Percentiles rank a stretch among this genome's conserved stretches.
Conservation (phyloP, 2,113 vertebrate species). For the Xerus inauris region DNA sequence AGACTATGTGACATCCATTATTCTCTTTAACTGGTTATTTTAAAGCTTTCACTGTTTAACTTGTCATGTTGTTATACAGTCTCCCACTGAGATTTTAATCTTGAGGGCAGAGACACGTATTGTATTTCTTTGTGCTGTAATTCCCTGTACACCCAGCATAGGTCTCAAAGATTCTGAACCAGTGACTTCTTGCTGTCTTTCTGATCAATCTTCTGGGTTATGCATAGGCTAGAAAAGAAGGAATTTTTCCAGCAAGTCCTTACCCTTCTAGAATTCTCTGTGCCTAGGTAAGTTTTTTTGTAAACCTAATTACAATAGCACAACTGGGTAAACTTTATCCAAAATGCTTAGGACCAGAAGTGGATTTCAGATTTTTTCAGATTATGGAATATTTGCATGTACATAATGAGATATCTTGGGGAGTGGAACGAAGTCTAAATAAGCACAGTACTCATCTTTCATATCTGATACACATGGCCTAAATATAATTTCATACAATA, state of each 20-base stretch:
- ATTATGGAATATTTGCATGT: not conserved
- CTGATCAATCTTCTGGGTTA: not conserved
- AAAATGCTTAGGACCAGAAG: not conserved
- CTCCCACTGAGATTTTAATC: constrained; percentile 41
- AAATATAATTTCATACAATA: not conserved
- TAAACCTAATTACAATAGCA: not conserved
- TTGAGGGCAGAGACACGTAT: not conserved
- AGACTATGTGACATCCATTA: constrained; percentile 63
- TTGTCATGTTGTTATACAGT: constrained; percentile 59
- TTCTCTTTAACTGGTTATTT: constrained; percentile 57
- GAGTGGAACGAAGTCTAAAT: not conserved
- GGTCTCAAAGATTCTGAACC: not conserved
- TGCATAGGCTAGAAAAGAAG: not conserved
- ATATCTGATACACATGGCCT: not conserved
- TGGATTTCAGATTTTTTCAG: not conserved
- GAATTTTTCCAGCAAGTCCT: not conserved
- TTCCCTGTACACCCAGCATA: not conserved
- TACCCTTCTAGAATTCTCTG: not conserved
- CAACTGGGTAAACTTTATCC: not conserved
- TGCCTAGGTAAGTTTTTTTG: not conserved
- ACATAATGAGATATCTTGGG: not conserved
- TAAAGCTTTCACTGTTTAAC: constrained; percentile 43
- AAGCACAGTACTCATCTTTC: not conserved
- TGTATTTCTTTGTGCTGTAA: not conserved
- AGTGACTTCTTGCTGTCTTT: not conserved